A percentile compares a stretch with the other conserved stretches of the same genome.
These are phyloP conservation scores for Spodoptera littoralis DNA, from an alignment of 2,888 invertebrate species.

Conservation along the genomic window DNA sequence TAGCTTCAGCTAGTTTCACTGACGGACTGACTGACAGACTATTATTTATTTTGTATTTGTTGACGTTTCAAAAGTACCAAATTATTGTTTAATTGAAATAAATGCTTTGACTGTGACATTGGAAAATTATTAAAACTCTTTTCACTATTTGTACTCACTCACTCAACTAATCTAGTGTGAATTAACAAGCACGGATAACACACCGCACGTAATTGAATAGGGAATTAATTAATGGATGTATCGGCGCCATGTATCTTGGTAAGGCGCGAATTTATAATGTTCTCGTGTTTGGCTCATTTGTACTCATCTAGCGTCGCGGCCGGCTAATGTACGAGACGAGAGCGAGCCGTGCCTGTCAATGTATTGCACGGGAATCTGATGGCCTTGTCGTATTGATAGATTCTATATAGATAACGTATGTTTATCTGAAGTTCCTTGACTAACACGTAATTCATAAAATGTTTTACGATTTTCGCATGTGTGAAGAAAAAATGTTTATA, in stretches of 20 bases:
- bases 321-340: slow-evolving; percentile 35
- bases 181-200: slow-evolving; percentile 21
- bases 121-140: too few relatives aligned
- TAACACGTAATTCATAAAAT: not conserved
- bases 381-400: slow-evolving; percentile 30
- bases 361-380: slow-evolving; percentile 27
- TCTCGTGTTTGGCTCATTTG: slow-evolving; percentile 32
- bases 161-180: not conserved
- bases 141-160: not conserved
- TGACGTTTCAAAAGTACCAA: too few relatives aligned
- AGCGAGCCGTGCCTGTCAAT: slow-evolving; percentile 28
- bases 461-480: not conserved
- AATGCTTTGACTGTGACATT: too few relatives aligned
- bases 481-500: too few relatives aligned
- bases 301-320: slow-evolving; percentile 24
- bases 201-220: slow-evolving; percentile 36
- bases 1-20: too few relatives aligned
- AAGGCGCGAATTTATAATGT: slow-evolving; percentile 38
- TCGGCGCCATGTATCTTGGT: slow-evolving; percentile 39
- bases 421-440: too few relatives aligned
- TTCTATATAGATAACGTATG: not conserved
- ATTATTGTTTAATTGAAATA: too few relatives aligned
- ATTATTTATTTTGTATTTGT: too few relatives aligned
- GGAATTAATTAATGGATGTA: slow-evolving; percentile 38
- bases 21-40: too few relatives aligned